Evolutionary conservation across 2,888 invertebrate genomes (phyloP).

Genomic region (Rhagophthalmus giganteus): DNA sequence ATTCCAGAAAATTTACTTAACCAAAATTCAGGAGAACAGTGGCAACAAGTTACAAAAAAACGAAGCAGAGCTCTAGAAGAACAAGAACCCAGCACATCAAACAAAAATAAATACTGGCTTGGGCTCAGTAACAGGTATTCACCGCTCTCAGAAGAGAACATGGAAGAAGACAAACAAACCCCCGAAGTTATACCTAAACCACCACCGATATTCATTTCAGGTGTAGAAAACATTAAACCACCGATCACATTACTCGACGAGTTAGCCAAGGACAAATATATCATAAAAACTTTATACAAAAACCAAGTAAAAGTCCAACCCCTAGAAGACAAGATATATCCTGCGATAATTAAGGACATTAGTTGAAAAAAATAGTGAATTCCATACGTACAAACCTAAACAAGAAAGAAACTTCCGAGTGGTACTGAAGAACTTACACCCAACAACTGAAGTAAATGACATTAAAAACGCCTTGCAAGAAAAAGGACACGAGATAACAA

Average conservation of each 20-base stretch:
- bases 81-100: slow-evolving; percentile 8
- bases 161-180: slow-evolving; percentile 4
- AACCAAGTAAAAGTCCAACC: slow-evolving; percentile 3
- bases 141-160: slow-evolving; percentile 2
- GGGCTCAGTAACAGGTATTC: slow-evolving; percentile 1
- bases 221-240: slow-evolving; percentile 4
- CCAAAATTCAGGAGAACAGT: slow-evolving; percentile 8
- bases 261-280: too few species aligned
- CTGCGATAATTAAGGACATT: slow-evolving; percentile 6
- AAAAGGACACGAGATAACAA: slow-evolving; percentile 4
- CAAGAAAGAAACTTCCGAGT: slow-evolving; percentile 1
- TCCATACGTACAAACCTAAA: slow-evolving; percentile 3
- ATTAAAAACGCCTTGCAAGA: slow-evolving; percentile 4
- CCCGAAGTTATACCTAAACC: slow-evolving; percentile 2
- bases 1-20: too few species aligned
- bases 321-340: slow-evolving; percentile 5
- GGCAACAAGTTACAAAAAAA: slow-evolving; percentile 9
- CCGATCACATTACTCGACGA: slow-evolving; percentile 3
- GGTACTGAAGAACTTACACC: slow-evolving; percentile 2
- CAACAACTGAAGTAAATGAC: slow-evolving; percentile 1
- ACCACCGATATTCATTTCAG: slow-evolving; percentile 6
- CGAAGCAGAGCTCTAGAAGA: slow-evolving; percentile 7
- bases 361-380: slow-evolving; percentile 3
- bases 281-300: too few species aligned
- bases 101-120: slow-evolving; percentile 12